Conservation (phyloP, 2,797 vertebrate species). For the Scomberomorus guttatus region DNA sequence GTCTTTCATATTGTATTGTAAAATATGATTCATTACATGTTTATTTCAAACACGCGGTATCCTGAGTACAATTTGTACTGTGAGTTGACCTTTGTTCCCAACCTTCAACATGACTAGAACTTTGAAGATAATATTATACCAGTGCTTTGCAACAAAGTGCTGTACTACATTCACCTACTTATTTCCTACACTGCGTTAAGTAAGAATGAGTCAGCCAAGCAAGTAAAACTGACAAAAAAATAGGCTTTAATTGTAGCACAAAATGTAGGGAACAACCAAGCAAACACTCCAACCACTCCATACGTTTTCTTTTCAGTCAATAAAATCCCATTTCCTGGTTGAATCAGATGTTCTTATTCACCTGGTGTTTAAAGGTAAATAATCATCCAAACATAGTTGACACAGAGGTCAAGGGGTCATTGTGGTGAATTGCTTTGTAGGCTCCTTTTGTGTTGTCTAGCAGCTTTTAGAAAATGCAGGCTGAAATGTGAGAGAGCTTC, state of each 20-base stretch:
- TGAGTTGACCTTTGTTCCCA: background rate
- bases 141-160: background rate
- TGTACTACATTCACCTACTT: conserved; percentile 1
- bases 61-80: background rate
- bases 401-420: conserved; percentile 63
- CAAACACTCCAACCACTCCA: conserved; percentile 28
- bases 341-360: conserved; percentile 37
- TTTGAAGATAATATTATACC: background rate
- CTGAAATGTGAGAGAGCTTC: conserved; percentile 57
- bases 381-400: conserved; percentile 65
- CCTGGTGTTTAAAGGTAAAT: conserved; percentile 61
- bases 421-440: conserved; percentile 51
- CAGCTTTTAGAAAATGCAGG: conserved; percentile 48
- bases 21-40: background rate
- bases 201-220: background rate
- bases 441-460: conserved; percentile 52
- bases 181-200: background rate
- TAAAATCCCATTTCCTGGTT: conserved; percentile 29
- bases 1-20: background rate
- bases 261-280: conserved; percentile 4
- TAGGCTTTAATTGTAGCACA: conserved; percentile 6
- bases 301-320: conserved; percentile 13
- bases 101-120: background rate
- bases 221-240: background rate
- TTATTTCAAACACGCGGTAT: background rate